Percentiles rank a stretch among this genome's conserved stretches.
These are phyloP conservation scores for Climacteris rufus DNA, from an alignment of 2,113 vertebrate species.

Conservation along the genomic window DNA sequence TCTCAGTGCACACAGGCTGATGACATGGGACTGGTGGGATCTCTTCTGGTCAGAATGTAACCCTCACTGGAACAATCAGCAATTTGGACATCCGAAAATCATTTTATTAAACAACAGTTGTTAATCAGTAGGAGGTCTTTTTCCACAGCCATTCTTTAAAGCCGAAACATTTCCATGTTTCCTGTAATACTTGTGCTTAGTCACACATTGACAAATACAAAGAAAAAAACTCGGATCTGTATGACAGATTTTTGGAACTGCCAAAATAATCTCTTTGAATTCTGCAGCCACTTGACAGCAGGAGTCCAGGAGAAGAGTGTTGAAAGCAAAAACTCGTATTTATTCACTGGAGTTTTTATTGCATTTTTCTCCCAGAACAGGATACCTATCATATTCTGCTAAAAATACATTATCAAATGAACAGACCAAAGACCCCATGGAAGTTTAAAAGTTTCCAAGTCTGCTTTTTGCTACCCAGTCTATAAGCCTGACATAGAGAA, in stretches of 20 bases:
- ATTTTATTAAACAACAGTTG: slow-evolving; percentile 46
- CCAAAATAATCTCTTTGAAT: slow-evolving; percentile 27
- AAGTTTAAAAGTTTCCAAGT: neutral
- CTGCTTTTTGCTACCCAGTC: neutral
- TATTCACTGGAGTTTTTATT: neutral
- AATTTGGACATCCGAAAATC: slow-evolving; percentile 49
- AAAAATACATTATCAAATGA: neutral
- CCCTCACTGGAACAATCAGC: slow-evolving; percentile 48
- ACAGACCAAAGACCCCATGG: neutral
- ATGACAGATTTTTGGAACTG: slow-evolving; percentile 3
- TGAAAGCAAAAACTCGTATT: slow-evolving; percentile 36
- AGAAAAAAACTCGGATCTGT: slow-evolving; percentile 3
- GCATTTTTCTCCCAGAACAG: neutral
- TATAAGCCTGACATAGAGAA: neutral
- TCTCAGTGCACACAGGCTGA: neutral
- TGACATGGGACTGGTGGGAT: slow-evolving; percentile 21
- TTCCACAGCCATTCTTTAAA: slow-evolving; percentile 52
- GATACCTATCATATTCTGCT: neutral
- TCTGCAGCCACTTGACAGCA: slow-evolving; percentile 8
- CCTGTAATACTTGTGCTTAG: slow-evolving; percentile 61
- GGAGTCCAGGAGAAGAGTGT: slow-evolving; percentile 17
- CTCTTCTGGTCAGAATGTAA: slow-evolving; percentile 38
- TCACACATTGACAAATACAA: slow-evolving; percentile 57
- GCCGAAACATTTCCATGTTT: slow-evolving; percentile 52
- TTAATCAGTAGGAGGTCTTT: slow-evolving; percentile 56